phyloP scores from a whole-genome alignment of 2,888 invertebrate genomes.

The Acholoe squamosa region DNA sequence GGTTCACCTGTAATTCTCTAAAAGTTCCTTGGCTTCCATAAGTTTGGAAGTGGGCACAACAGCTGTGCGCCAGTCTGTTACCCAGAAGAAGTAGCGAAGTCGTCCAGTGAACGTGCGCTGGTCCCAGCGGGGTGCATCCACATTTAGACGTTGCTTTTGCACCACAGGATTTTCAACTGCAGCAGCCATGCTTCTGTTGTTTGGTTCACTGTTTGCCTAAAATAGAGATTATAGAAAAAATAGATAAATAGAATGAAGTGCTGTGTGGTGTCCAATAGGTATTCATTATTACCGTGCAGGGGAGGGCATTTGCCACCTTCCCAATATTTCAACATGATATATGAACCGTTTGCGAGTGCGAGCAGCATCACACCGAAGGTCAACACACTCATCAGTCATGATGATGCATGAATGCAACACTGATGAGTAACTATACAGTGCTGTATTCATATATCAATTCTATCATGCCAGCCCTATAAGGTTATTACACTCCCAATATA shows the following conservation, averaged over 20 bases:
- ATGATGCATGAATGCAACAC: no score
- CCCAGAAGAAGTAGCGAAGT: slow-evolving; percentile 93
- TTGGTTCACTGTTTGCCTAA: not conserved
- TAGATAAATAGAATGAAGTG: not conserved
- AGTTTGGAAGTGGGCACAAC: slow-evolving; percentile 86
- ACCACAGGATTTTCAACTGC: not conserved
- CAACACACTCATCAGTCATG: no score
- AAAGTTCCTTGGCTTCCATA: slow-evolving; percentile 88
- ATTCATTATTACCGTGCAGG: no score
- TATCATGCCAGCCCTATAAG: no score
- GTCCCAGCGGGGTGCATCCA: slow-evolving; percentile 94
- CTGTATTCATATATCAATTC: no score
- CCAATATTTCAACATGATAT: no score
- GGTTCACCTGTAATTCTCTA: slow-evolving; percentile 88
- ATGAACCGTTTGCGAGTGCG: no score
- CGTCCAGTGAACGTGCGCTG: slow-evolving; percentile 95
- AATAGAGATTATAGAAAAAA: not conserved
- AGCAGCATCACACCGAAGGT: no score
- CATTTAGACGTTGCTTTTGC: slow-evolving; percentile 82
- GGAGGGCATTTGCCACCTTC: no score
- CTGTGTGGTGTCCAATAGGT: no score
- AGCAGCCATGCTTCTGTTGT: not conserved
- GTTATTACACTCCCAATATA: no score
- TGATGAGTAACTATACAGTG: no score
- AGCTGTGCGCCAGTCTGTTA: slow-evolving; percentile 96